These are phyloP conservation scores for Adela reaumurella DNA, from an alignment of 2,888 invertebrate genomes.

Conservation along the genomic window DNA sequence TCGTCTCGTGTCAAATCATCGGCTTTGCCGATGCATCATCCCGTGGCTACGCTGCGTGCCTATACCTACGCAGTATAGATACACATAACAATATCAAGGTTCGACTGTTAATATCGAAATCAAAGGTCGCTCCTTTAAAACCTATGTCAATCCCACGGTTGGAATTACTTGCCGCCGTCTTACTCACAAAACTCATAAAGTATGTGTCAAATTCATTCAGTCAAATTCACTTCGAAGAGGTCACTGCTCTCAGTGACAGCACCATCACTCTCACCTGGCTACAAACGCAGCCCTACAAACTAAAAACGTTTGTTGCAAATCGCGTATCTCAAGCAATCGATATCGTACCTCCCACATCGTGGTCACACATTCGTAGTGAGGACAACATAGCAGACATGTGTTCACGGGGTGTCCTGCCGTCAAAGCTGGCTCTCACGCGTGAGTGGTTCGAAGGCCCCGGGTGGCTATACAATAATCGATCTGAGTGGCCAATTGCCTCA, in stretches of 20 bases:
- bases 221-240: not conserved
- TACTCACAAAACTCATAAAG: constrained; percentile 5
- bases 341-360: constrained; percentile 5
- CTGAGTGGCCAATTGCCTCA: constrained; percentile 4
- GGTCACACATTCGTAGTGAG: constrained; percentile 13
- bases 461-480: constrained; percentile 6
- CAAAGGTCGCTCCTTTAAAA: constrained; percentile 7
- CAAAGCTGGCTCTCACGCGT: constrained; percentile 6
- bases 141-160: constrained; percentile 7
- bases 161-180: constrained; percentile 8
- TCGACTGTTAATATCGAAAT: constrained; percentile 6
- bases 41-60: constrained; percentile 5
- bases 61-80: constrained; percentile 4
- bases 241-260: constrained; percentile 1
- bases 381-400: constrained; percentile 14
- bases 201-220: not conserved
- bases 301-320: constrained; percentile 13
- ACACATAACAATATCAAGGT: not conserved
- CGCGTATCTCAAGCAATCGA: constrained; percentile 13
- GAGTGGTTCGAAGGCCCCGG: constrained; percentile 15
- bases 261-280: constrained; percentile 14
- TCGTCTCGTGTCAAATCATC: constrained; percentile 1
- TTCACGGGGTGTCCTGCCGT: constrained; percentile 11
- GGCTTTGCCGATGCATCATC: constrained; percentile 2
- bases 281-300: constrained; percentile 7